These are phyloP conservation scores for Oriolus oriolus DNA, from an alignment of 2,113 vertebrate genomes.

Conservation along the genomic window DNA sequence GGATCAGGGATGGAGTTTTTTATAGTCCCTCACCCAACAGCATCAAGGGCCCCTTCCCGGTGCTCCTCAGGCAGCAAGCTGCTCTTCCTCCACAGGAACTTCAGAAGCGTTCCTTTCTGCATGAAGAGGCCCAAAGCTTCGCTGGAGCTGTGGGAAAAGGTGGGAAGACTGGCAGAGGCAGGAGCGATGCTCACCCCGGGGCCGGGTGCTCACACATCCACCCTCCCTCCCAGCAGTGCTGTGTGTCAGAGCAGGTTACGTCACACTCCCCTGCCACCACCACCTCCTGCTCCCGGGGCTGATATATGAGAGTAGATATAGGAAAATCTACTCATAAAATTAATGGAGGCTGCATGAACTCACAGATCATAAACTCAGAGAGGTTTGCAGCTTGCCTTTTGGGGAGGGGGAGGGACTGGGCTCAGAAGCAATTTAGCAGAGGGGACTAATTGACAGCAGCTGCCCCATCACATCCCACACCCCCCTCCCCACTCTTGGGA, in stretches of 20 bases:
- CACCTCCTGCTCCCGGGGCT: neutral
- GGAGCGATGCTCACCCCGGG: fast-evolving
- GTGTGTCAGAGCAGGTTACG: neutral
- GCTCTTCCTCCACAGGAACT: neutral
- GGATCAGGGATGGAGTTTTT: neutral
- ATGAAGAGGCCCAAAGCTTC: neutral
- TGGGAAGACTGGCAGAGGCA: neutral
- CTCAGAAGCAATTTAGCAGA: conserved; percentile 34
- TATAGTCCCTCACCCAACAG: neutral
- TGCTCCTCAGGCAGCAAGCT: neutral
- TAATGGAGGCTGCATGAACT: conserved; percentile 45
- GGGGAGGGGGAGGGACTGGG: neutral
- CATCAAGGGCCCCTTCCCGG: neutral
- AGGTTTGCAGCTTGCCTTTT: neutral
- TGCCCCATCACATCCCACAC: neutral
- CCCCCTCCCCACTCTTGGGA: neutral
- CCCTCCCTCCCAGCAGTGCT: neutral
- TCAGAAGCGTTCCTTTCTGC: neutral
- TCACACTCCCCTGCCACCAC: neutral
- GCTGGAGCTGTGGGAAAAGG: neutral
- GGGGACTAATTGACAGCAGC: conserved; percentile 6
- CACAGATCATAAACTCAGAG: conserved; percentile 39
- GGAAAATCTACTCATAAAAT: conserved; percentile 33
- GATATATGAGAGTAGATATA: conserved; percentile 33
- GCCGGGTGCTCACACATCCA: neutral